These are phyloP conservation scores for Plotosus lineatus DNA, from an alignment of 2,113 vertebrate genomes.

Conservation along the genomic window DNA sequence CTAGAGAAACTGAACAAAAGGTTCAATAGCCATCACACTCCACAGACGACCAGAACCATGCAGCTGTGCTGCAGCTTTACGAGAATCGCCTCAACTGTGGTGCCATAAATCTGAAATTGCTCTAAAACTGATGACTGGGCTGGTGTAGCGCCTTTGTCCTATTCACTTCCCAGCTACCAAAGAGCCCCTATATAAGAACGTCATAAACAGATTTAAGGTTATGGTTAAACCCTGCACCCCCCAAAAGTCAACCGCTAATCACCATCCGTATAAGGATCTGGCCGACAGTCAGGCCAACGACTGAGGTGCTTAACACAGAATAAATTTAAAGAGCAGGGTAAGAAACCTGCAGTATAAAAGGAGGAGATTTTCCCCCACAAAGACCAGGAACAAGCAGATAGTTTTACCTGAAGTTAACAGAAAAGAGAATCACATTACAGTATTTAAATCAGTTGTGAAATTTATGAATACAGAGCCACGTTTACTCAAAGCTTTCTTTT, in stretches of 20 bases:
- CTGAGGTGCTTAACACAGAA: conserved; percentile 23
- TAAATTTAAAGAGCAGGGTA: conserved; percentile 32
- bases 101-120: conserved; percentile 61
- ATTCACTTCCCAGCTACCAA: conserved; percentile 59
- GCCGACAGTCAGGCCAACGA: conserved; percentile 19
- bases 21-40: conserved; percentile 57
- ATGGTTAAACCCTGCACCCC: conserved; percentile 35
- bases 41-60: conserved; percentile 59
- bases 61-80: conserved; percentile 71
- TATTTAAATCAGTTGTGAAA: background rate
- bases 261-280: conserved; percentile 39
- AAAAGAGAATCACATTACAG: background rate
- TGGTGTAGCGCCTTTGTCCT: conserved; percentile 65
- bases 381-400: background rate
- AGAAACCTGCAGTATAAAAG: conserved; percentile 3
- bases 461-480: background rate
- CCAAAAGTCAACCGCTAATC: conserved; percentile 48
- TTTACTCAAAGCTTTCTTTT: background rate
- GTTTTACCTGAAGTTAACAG: background rate
- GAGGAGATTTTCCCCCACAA: background rate
- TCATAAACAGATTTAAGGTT: conserved; percentile 60
- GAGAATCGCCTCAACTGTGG: conserved; percentile 57
- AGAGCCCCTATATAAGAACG: conserved; percentile 58
- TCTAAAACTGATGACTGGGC: conserved; percentile 49
- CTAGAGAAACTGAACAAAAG: conserved; percentile 48